phyloP scores from a whole-genome alignment of 2,888 invertebrate species.

The Troilus luridus region DNA sequence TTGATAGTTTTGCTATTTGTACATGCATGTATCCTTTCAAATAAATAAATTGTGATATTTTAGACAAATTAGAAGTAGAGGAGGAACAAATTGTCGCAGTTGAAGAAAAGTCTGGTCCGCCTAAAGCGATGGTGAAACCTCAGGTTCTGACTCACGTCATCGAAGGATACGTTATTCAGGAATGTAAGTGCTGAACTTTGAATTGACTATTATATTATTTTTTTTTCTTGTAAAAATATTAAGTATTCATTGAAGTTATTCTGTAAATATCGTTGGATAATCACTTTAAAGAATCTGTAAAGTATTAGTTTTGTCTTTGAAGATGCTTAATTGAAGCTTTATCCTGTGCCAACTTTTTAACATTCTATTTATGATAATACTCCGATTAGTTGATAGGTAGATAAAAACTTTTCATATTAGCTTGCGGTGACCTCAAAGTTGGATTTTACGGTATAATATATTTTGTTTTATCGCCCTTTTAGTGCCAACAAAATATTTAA shows the following conservation, averaged over 20 bases:
- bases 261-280: background rate
- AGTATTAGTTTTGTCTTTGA: too few relatives aligned
- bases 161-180: conserved; percentile 96
- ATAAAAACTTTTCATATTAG: too few relatives aligned
- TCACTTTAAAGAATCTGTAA: too few relatives aligned
- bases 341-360: too few relatives aligned
- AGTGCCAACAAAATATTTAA: too few relatives aligned
- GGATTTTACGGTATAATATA: too few relatives aligned
- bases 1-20: too few relatives aligned
- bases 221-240: background rate
- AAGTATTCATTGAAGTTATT: background rate
- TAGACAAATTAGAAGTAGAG: conserved; percentile 49
- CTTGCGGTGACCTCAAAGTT: too few relatives aligned
- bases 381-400: too few relatives aligned
- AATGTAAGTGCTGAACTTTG: conserved; percentile 73
- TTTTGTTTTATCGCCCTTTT: too few relatives aligned
- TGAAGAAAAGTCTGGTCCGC: conserved; percentile 70
- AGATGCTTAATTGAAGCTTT: too few relatives aligned
- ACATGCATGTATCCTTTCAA: background rate
- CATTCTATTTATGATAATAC: too few relatives aligned
- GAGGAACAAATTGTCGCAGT: conserved; percentile 47
- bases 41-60: background rate
- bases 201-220: background rate
- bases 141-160: conserved; percentile 96
- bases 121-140: conserved; percentile 85